phyloP scores from a whole-genome alignment of 2,888 invertebrate species.

The Tribolium freemani region DNA sequence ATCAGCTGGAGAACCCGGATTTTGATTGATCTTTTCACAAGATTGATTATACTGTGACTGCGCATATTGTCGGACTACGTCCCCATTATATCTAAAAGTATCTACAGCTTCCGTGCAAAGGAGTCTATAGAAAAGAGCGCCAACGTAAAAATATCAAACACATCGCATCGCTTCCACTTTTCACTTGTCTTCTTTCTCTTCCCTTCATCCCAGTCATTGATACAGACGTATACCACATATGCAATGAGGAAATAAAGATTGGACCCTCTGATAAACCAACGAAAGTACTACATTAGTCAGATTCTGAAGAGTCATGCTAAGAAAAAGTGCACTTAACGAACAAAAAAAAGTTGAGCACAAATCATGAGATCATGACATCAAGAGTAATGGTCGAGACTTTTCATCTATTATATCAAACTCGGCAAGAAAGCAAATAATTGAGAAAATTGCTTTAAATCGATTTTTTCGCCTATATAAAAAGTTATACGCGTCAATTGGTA shows the following conservation, averaged over 20 bases:
- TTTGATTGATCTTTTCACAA: slow-evolving; percentile 69
- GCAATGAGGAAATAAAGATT: slow-evolving; percentile 44
- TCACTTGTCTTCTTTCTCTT: background rate
- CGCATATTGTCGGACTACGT: slow-evolving; percentile 61
- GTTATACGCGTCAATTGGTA: slow-evolving; percentile 33
- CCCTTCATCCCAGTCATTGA: background rate
- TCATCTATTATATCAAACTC: slow-evolving; percentile 36
- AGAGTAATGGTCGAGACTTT: slow-evolving; percentile 52
- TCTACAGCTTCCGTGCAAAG: slow-evolving; percentile 38
- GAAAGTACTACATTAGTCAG: slow-evolving; percentile 52
- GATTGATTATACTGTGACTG: slow-evolving; percentile 67
- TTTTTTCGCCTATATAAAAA: slow-evolving; percentile 14
- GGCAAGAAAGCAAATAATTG: slow-evolving; percentile 9
- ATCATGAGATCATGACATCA: slow-evolving; percentile 53
- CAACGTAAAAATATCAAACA: slow-evolving; percentile 30
- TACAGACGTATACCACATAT: slow-evolving; percentile 33
- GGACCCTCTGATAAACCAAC: slow-evolving; percentile 46
- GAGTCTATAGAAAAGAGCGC: slow-evolving; percentile 18
- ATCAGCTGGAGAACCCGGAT: slow-evolving; percentile 67
- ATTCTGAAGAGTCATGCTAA: slow-evolving; percentile 56
- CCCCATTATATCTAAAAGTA: slow-evolving; percentile 48
- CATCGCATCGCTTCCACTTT: background rate
- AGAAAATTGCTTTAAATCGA: slow-evolving; percentile 28
- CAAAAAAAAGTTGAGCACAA: slow-evolving; percentile 53
- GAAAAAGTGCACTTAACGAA: slow-evolving; percentile 57